Base-by-base conservation (phyloP, 1,140 invertebrate genomes). In the Drosophila simulans region DNA sequence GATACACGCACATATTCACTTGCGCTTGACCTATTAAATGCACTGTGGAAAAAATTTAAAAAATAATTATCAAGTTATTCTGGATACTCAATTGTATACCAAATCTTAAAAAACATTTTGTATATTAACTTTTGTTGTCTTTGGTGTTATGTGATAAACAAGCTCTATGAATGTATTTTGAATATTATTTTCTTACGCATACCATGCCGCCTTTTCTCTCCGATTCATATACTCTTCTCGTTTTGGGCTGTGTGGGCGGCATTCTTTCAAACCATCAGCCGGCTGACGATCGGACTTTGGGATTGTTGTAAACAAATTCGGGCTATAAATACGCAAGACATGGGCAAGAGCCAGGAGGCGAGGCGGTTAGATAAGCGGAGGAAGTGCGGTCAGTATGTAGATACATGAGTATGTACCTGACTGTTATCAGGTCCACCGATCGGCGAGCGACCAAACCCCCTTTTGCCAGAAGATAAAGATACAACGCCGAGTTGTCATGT, bases 401-500 rank as follows among this genome's bases (percentile, higher is more conserved):
- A 34, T 31, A 31, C 7, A 31, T 31, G 8, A 8, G 8, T 54
- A 71, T 71, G 22, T 73, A 55, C 48, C 53, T 56, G 73, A 69
- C 76, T 68, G 46, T 86, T 88, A 86, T 86, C 83, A 86, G 43
- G 49, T 51, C 66, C 42, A 35, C 43, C 17, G 53, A 39, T 56
- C 58, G 12, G 52, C 57, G 68, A 56, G 63, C 57, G 68, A 56
- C 73, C 64, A 52, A 69, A 69, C 74, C 74, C 73, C 74, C 55
- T 77, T 77, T 64, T 63, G 37, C 17, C 40, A 8, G 35, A 37
- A 65, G 64, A 69, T 56, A 49, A 45, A 75, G 70, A 74, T 63
- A 63, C 56, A 62, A 54, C 60, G 72, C 55, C 57, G 75, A 71
- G 72, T 66, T 84, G 84, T 88, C 84, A 88, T 88, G 84, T 88